Evolutionary conservation across 2,888 invertebrate genomes (phyloP).

Genomic region (Coremacera marginata): DNA sequence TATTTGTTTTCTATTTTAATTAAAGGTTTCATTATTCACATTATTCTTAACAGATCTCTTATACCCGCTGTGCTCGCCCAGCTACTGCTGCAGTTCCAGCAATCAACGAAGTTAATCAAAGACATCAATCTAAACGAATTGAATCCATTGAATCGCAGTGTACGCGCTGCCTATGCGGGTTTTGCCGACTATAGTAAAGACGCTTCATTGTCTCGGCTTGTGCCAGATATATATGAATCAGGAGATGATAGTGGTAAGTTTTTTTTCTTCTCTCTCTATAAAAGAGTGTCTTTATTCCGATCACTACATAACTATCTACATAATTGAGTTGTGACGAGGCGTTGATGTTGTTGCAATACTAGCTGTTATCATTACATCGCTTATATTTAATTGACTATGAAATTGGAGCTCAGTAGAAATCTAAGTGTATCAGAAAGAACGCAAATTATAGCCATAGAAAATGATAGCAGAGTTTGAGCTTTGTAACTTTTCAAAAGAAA

Average conservation of each 20-base stretch:
- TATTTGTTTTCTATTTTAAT: not conserved
- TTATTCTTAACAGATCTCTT: conserved; percentile 58
- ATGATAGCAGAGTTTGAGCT: too few relatives aligned
- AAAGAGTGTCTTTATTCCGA: too few relatives aligned
- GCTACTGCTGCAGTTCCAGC: conserved; percentile 66
- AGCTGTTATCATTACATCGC: not conserved
- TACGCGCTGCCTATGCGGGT: conserved; percentile 49
- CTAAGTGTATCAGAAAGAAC: not conserved
- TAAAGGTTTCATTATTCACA: not conserved
- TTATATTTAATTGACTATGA: conserved; percentile 28
- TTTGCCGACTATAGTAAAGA: conserved; percentile 31
- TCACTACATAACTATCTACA: not conserved
- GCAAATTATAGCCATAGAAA: not conserved
- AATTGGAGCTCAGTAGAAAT: conserved; percentile 14
- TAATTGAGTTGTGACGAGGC: not conserved
- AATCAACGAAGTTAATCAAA: not conserved
- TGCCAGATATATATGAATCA: conserved; percentile 41
- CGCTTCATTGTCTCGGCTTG: conserved; percentile 40
- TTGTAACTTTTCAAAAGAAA: too few relatives aligned
- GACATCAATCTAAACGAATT: not conserved
- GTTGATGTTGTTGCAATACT: not conserved
- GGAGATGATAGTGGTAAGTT: conserved; percentile 35
- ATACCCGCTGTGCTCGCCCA: conserved; percentile 68
- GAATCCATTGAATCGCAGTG: conserved; percentile 49
- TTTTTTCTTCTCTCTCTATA: not conserved